Evolutionary conservation across 2,888 invertebrate species (phyloP).

Genomic region (Myopa tessellatipennis): DNA sequence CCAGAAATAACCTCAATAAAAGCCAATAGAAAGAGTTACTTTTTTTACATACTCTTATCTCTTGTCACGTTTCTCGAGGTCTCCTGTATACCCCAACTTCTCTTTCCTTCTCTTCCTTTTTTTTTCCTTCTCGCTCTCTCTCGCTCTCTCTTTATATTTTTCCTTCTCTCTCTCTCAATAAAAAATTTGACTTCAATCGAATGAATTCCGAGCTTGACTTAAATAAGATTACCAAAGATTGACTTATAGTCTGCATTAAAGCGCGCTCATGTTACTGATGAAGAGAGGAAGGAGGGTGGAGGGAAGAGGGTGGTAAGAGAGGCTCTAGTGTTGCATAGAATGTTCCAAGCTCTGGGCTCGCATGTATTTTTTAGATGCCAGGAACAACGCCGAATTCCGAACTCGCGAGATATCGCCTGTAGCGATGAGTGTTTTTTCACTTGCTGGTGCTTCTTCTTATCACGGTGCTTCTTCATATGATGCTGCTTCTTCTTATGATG

Average conservation of each 20-base stretch:
- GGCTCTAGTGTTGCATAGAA: too few species aligned
- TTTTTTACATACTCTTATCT: too few species aligned
- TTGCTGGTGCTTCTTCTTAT: neutral
- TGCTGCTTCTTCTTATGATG: too few species aligned
- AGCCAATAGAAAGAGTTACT: neutral
- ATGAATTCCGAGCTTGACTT: constrained; percentile 23
- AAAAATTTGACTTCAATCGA: constrained; percentile 17
- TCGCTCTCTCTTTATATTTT: neutral
- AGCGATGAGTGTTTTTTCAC: neutral
- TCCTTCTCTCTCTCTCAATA: neutral
- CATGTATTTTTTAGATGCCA: too few species aligned
- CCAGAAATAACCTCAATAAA: constrained; percentile 10
- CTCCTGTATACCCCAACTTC: neutral
- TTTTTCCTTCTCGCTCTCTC: neutral
- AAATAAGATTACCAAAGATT: constrained; percentile 21
- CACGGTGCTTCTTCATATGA: neutral
- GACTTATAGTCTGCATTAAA: constrained; percentile 36
- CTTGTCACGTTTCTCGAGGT: too few species aligned
- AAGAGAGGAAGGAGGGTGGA: neutral
- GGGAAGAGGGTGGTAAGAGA: neutral
- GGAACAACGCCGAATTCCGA: neutral
- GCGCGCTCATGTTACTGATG: constrained; percentile 12
- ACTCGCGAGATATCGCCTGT: neutral
- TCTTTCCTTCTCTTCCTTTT: neutral
- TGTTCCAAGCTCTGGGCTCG: too few species aligned